A percentile compares a stretch with the other conserved stretches of the same genome.
Conservation (phyloP, 2,888 invertebrate species). For the Himalopsyche kuldschensis region DNA sequence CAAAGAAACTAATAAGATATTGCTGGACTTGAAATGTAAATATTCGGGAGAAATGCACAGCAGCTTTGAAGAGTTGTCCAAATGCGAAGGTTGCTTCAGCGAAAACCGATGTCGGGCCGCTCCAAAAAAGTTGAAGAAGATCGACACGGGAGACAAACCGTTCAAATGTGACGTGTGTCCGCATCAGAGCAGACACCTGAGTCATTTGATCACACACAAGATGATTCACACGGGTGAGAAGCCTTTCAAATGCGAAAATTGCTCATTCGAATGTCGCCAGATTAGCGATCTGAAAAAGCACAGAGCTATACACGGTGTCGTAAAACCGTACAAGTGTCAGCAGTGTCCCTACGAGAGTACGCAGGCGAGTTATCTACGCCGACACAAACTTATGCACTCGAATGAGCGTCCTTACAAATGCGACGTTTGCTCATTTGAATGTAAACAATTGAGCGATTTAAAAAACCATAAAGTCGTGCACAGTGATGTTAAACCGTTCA, state of each 20-base stretch:
- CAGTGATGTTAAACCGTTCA: neutral
- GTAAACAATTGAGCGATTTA: neutral
- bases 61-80: too few relatives aligned
- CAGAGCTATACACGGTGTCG: neutral
- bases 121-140: too few relatives aligned
- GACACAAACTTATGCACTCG: neutral
- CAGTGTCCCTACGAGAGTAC: neutral
- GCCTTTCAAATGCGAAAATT: too few relatives aligned
- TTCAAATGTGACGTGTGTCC: neutral
- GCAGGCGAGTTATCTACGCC: neutral
- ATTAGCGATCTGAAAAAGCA: neutral
- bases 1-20: too few relatives aligned
- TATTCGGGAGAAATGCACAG: too few relatives aligned
- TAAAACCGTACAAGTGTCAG: neutral
- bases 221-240: too few relatives aligned
- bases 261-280: neutral
- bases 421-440: neutral
- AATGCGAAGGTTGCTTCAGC: too few relatives aligned
- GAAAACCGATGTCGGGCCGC: too few relatives aligned
- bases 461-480: neutral
- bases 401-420: neutral
- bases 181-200: neutral
- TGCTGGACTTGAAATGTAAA: too few relatives aligned
- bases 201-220: neutral
- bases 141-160: neutral